Evolutionary conservation across 2,888 invertebrate genomes (phyloP), one percentile per base, ranked within the genome.

Genomic region (Zygaena filipendulae): DNA sequence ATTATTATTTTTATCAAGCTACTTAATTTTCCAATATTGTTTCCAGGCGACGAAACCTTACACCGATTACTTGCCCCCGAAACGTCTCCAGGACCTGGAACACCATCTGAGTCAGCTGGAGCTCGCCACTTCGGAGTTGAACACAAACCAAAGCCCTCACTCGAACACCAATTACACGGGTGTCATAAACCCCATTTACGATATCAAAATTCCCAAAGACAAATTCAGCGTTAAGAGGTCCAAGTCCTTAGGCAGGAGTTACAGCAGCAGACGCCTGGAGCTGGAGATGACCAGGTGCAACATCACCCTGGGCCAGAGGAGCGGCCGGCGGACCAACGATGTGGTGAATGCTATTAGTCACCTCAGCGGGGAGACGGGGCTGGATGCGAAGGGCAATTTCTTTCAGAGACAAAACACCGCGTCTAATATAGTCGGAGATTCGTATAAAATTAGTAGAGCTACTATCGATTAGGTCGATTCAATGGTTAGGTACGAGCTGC

Each of bases 381-480:
- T 75, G 29, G 72, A 71, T 24, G 30, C 50, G 8, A 72, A 66
- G 28, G 57, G 54, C 22, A 52, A 61, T 32, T 70, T 70, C 46
- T 67, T 70, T 33, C 70, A 71, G 27, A 55, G 58, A 12, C 59
- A 61, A 16, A 59, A 48, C 21, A 51, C 54, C 3, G 56, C 59
- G 1, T n/a, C n/a, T n/a, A 63, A 56, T 27, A 66, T 74, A 3
- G 68, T 75, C 0, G 75, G 75, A 0, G 77, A 75, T 39, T 63
- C 74, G 1, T 79, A 77, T 35, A 64, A 59, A 30, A 30, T 66
- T 0, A 74, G 68, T 26, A 57, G 63, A 21, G 58, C 59, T 13
- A 71, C 66, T 38, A 66, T 75, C 31, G 77, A 77, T 45, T 77
- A 35, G 55, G n/a, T n/a, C n/a, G n/a, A n/a, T n/a, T n/a, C n/a